Evolutionary conservation across 1,140 invertebrate genomes (phyloP).

Genomic region (Calephelis nemesis): DNA sequence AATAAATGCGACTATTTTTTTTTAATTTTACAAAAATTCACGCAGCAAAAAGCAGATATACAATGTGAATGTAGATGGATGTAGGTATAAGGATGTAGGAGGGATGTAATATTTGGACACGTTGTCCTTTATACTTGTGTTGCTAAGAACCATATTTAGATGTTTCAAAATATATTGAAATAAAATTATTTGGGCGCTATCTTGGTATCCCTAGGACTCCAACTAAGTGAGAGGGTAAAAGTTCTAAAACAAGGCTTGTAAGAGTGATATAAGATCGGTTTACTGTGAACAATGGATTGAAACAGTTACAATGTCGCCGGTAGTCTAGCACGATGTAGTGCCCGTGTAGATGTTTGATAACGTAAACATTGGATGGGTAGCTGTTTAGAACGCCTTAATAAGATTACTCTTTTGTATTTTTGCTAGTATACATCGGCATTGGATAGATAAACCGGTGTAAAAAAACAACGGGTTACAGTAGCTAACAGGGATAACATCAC

Average conservation of each 20-base stretch:
- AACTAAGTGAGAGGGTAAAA: neutral
- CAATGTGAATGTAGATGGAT: too few relatives aligned
- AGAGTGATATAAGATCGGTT: slow-evolving; percentile 3
- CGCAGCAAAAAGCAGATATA: too few relatives aligned
- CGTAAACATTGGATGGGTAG: neutral
- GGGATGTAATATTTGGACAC: too few relatives aligned
- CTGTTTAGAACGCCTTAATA: neutral
- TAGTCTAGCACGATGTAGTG: slow-evolving; percentile 29
- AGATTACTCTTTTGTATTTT: neutral
- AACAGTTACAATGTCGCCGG: slow-evolving; percentile 26
- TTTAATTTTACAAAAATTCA: too few relatives aligned
- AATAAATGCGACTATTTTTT: too few relatives aligned
- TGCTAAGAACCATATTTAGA: too few relatives aligned
- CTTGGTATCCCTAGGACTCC: neutral
- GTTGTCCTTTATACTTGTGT: too few relatives aligned
- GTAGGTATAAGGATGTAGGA: too few relatives aligned
- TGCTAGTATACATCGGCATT: neutral
- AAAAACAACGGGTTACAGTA: too few relatives aligned
- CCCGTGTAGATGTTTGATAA: slow-evolving; percentile 29
- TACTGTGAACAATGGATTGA: slow-evolving; percentile 25
- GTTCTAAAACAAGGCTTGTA: neutral
- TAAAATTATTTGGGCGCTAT: neutral
- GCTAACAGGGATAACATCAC: too few relatives aligned
- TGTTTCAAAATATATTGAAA: too few relatives aligned
- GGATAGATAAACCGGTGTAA: neutral